Evolutionary conservation across 1,140 invertebrate species (phyloP), one percentile per base, ranked within the genome.

Genomic region (Neoseiulus cucumeris): DNA sequence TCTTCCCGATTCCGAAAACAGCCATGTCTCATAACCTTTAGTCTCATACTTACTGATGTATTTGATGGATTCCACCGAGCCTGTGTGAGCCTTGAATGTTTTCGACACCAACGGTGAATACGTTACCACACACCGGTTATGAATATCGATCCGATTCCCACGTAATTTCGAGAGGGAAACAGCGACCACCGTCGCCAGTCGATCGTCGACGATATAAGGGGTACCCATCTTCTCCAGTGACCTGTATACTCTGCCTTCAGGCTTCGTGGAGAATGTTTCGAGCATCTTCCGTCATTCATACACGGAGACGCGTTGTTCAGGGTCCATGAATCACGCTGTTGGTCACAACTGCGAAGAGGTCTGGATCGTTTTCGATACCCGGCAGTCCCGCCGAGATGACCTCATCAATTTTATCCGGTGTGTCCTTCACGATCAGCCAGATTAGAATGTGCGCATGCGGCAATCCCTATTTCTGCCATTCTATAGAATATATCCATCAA

Each of bases 101-200:
- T 75, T 39, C 4, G 69, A 74, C 6, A 82, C 71, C 7, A 79
- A 66, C 14, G 77, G 75, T 67, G 75, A 78, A 74, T 81, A 81
- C 65, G 78, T 79, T 33, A 80, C 78, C 64, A 81, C 71, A 76
- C 76, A 80, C 41, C 72, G 65, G 68, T 80, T 81, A 70, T 79
- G 76, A 33, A 79, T 71, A 20, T 71, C 66, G 44, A 70, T 42
- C 9, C 4, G 4, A 6, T 39, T 4, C 9, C 4, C 33, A 39
- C 33, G 4, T 9, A 4, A 9, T 4, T 4, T 39, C n/a, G 33
- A 4, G 33, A 9, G 4, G 33, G 9, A 39, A 39, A 4, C 4
- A 6, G 33, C 33, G 33, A 9, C 33, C 33, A 39, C 33, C 33
- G 33, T 39, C 33, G 9, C 33, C 4, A n/a, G n/a, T n/a, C n/a